Conservation (phyloP, 2,113 vertebrate species). For the Orycteropus afer region DNA sequence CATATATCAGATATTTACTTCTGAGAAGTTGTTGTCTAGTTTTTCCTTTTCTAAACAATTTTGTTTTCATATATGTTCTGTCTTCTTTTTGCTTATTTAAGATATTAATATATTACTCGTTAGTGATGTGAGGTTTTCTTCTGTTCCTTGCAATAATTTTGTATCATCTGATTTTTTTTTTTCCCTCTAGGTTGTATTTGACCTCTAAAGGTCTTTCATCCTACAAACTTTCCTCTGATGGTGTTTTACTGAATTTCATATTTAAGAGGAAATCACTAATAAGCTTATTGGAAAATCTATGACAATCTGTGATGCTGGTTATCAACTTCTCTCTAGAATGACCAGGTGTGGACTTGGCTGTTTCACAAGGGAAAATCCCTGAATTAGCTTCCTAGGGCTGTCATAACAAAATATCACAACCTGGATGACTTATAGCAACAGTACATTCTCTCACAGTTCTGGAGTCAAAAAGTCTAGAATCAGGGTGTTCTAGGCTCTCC, state of each 20-base stretch:
- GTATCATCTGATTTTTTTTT: neutral
- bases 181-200: neutral
- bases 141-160: neutral
- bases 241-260: neutral
- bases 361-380: neutral
- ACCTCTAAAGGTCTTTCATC: neutral
- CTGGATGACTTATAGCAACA: too few species aligned
- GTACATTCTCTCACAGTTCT: too few species aligned
- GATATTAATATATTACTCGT: neutral
- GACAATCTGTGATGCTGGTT: neutral
- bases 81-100: neutral
- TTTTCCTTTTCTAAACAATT: neutral
- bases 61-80: neutral
- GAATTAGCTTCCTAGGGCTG: too few species aligned
- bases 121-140: neutral
- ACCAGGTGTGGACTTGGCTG: neutral
- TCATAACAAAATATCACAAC: too few species aligned
- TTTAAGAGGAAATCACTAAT: neutral
- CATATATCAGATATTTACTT: neutral
- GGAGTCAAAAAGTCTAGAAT: too few species aligned
- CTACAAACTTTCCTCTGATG: neutral
- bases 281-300: neutral
- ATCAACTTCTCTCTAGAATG: neutral
- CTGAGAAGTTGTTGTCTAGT: neutral
- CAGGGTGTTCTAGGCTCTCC: too few species aligned